Evolutionary conservation across 2,888 invertebrate genomes (phyloP).

Genomic region (Aricia artaxerxes): DNA sequence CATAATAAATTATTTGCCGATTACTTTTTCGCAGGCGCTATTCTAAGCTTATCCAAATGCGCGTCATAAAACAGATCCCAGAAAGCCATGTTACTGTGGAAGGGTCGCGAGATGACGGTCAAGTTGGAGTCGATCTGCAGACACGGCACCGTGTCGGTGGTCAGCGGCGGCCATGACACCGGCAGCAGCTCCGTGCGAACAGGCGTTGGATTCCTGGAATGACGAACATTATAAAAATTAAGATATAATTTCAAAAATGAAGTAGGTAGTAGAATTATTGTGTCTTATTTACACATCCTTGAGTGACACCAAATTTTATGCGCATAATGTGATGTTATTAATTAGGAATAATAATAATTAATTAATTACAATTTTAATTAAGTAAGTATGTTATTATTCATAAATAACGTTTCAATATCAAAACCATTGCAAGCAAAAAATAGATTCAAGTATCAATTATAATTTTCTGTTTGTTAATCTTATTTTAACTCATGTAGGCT

Average conservation of each 20-base stretch:
- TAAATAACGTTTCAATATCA: no score
- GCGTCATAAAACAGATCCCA: conserved; percentile 18
- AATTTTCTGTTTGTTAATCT: no score
- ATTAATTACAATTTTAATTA: no score
- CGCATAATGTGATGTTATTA: no score
- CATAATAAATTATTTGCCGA: not conserved
- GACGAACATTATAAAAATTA: not conserved
- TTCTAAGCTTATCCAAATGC: not conserved
- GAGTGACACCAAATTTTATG: no score
- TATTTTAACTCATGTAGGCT: no score
- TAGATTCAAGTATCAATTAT: no score
- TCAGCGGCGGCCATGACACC: conserved; percentile 4
- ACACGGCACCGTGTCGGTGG: not conserved
- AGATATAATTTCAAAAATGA: not conserved
- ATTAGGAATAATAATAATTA: no score
- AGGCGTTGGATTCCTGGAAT: conserved; percentile 9
- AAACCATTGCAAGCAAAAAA: no score
- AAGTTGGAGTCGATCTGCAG: conserved; percentile 6
- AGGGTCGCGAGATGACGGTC: conserved; percentile 15
- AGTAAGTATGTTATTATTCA: no score
- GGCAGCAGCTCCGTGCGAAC: not conserved
- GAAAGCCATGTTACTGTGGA: not conserved
- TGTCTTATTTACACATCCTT: no score
- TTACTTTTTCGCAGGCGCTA: not conserved
- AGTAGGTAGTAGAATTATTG: no score